Conservation (phyloP, 2,888 invertebrate genomes). For the Microlaimidae sp. region DNA sequence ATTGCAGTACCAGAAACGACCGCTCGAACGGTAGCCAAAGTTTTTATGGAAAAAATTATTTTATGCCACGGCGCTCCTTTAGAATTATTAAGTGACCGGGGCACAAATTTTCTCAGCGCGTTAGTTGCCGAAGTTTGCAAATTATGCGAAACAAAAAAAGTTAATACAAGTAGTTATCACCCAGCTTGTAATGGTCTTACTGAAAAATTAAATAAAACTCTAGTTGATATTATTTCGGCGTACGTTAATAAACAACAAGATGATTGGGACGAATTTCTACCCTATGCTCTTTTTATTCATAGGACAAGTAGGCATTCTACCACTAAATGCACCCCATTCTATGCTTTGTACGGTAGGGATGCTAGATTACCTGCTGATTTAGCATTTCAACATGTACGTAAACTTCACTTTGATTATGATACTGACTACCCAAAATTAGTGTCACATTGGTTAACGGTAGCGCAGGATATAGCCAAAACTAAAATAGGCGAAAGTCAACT, state of each 20-base stretch:
- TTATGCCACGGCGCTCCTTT: constrained; percentile 19
- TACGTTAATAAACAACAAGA: constrained; percentile 20
- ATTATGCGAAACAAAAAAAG: constrained; percentile 16
- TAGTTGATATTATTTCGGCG: constrained; percentile 19
- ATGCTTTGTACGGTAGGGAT: constrained; percentile 16
- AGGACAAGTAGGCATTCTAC: constrained; percentile 17
- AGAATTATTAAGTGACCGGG: constrained; percentile 23
- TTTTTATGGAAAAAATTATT: constrained; percentile 20
- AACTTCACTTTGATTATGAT: too few species aligned
- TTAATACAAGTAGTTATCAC: constrained; percentile 17
- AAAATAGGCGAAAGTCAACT: too few species aligned
- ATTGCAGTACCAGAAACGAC: constrained; percentile 29
- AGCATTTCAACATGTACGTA: too few species aligned
- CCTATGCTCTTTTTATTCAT: constrained; percentile 20
- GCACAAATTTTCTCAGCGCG: constrained; percentile 18
- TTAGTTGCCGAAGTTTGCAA: constrained; percentile 16
- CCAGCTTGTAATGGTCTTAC: constrained; percentile 22
- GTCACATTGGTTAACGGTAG: too few species aligned
- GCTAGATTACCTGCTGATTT: constrained; percentile 17
- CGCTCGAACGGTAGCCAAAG: constrained; percentile 27
- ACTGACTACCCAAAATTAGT: too few species aligned
- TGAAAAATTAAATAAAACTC: constrained; percentile 23
- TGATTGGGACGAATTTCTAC: constrained; percentile 24
- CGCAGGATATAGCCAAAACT: too few species aligned
- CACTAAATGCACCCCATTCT: constrained; percentile 19